Conservation (phyloP, 1,140 invertebrate genomes). For the Drosophila jambulina region DNA sequence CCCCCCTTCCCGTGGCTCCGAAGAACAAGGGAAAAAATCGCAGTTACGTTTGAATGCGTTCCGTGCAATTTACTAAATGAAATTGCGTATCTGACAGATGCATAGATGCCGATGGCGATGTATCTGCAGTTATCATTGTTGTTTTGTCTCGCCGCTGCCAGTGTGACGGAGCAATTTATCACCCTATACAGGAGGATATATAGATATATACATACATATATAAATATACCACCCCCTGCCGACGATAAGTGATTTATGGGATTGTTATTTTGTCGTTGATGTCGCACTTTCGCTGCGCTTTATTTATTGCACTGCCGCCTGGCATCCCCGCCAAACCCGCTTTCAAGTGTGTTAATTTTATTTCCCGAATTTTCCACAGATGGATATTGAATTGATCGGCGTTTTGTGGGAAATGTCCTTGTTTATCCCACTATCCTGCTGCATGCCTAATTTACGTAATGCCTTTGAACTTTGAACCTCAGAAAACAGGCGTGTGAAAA, state of each 20-base stretch:
- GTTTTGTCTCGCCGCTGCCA: slow-evolving; percentile 40
- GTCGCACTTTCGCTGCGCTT: slow-evolving; percentile 77
- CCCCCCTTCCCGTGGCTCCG: too few relatives aligned
- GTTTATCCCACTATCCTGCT: slow-evolving; percentile 5
- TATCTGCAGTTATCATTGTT: slow-evolving; percentile 65
- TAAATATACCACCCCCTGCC: slow-evolving; percentile 3
- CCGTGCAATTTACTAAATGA: slow-evolving; percentile 70
- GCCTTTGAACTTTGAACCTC: slow-evolving; percentile 20
- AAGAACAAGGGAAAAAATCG: slow-evolving; percentile 6
- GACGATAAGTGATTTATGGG: slow-evolving; percentile 78
- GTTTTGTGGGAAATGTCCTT: slow-evolving; percentile 26
- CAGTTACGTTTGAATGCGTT: slow-evolving; percentile 46
- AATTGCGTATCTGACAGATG: slow-evolving; percentile 71
- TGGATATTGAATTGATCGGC: slow-evolving; percentile 29
- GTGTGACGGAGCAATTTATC: slow-evolving; percentile 55
- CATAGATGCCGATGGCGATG: slow-evolving; percentile 39
- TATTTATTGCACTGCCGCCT: slow-evolving; percentile 63
- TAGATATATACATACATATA: slow-evolving; percentile 3
- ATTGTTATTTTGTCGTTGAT: slow-evolving; percentile 83
- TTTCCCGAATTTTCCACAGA: slow-evolving; percentile 47
- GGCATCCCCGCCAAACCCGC: slow-evolving; percentile 14
- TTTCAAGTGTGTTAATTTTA: slow-evolving; percentile 77
- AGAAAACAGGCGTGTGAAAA: slow-evolving; percentile 3
- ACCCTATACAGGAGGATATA: slow-evolving; percentile 30
- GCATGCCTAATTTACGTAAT: slow-evolving; percentile 47